A percentile compares a stretch with the other conserved stretches of the same genome.
Conservation (phyloP, 2,888 invertebrate genomes). For the Tolmerus cingulatus region DNA sequence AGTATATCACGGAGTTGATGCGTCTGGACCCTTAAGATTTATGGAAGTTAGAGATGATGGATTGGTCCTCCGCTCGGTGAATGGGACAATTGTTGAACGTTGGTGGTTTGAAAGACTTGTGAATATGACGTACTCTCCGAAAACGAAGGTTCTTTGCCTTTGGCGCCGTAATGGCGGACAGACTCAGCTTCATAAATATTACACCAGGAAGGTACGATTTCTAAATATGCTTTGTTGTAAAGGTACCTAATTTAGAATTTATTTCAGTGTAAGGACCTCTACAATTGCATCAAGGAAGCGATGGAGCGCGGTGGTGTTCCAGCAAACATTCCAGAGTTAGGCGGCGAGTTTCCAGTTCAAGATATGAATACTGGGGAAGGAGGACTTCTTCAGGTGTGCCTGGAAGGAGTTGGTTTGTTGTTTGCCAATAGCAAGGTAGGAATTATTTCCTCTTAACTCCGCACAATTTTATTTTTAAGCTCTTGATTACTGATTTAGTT, state of each 20-base stretch:
- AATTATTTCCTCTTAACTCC: constrained; percentile 50
- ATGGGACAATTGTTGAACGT: constrained; percentile 87
- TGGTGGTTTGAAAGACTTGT: constrained; percentile 99
- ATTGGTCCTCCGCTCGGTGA: constrained; percentile 80
- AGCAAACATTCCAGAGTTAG: constrained; percentile 65
- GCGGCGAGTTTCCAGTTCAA: constrained; percentile 98
- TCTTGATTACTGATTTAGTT: constrained; percentile 21
- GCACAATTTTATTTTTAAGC: constrained; percentile 7
- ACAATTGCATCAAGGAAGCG: constrained; percentile 97
- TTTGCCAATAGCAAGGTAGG: constrained; percentile 99
- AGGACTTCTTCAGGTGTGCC: constrained; percentile 96
- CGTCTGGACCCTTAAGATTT: constrained; percentile 86
- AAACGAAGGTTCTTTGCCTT: constrained; percentile 94
- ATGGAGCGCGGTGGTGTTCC: constrained; percentile 90
- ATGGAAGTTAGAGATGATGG: constrained; percentile 98
- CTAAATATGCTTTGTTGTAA: not conserved
- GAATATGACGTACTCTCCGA: constrained; percentile 99
- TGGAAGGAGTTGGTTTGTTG: constrained; percentile 98
- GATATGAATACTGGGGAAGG: constrained; percentile 97
- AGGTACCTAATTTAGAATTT: not conserved
- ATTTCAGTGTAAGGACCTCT: constrained; percentile 92
- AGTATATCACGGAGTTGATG: constrained; percentile 95
- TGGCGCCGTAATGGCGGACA: constrained; percentile 96
- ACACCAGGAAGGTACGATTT: constrained; percentile 88
- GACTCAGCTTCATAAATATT: constrained; percentile 96